Evolutionary conservation across 2,797 vertebrate species (phyloP).

Genomic region (Gymnothorax javanicus): DNA sequence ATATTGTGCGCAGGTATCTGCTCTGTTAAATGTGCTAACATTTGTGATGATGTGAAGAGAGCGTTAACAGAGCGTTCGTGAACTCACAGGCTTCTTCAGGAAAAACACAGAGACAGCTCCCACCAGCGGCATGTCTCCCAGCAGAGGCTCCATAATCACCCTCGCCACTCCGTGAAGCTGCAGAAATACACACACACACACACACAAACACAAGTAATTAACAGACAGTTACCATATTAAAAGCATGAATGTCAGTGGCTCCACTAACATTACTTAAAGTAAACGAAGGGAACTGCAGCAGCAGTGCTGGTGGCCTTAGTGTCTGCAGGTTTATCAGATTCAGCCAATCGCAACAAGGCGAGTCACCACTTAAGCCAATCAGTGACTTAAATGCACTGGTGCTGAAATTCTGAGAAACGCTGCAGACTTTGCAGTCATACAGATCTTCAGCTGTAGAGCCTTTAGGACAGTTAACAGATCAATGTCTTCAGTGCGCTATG

Average conservation of each 20-base stretch:
- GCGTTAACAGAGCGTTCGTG: background rate
- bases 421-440: background rate
- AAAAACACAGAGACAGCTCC: conserved; percentile 93
- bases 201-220: background rate
- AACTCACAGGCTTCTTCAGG: conserved; percentile 92
- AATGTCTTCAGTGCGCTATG: too few relatives aligned
- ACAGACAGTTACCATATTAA: background rate
- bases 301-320: background rate
- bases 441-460: background rate
- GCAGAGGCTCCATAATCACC: conserved; percentile 92
- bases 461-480: background rate
- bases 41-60: too few relatives aligned
- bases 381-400: background rate
- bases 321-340: background rate
- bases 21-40: too few relatives aligned
- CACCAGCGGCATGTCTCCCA: conserved; percentile 93
- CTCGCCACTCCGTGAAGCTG: conserved; percentile 91
- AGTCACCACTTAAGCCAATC: background rate
- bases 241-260: background rate
- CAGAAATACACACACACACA: conserved; percentile 19
- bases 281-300: background rate
- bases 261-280: too few relatives aligned
- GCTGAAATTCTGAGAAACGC: background rate
- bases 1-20: too few relatives aligned
- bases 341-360: too few relatives aligned